A percentile compares a stretch with the other conserved stretches of the same genome.
Evolutionary conservation across 2,797 vertebrate genomes (phyloP).

Genomic region (Fundulus diaphanus): DNA sequence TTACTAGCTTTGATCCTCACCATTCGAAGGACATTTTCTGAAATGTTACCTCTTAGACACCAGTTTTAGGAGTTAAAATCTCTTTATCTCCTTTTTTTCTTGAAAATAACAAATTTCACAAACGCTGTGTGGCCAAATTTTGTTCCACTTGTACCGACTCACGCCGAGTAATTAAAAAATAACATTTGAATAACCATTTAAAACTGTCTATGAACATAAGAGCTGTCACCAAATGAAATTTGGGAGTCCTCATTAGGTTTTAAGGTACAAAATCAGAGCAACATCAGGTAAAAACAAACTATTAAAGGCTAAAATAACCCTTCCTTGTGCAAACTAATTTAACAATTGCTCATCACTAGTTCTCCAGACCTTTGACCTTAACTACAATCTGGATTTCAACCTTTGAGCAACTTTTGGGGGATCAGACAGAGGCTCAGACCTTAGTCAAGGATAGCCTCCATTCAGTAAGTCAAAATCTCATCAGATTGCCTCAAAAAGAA

Average conservation of each 20-base stretch:
- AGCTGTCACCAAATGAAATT: background rate
- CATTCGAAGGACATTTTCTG: background rate
- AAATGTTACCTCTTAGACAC: background rate
- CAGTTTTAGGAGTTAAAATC: too few species aligned
- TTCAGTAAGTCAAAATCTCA: conserved; percentile 79
- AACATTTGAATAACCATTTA: too few species aligned
- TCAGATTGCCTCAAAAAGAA: conserved; percentile 65
- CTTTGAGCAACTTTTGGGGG: background rate
- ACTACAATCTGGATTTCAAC: too few species aligned
- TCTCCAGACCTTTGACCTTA: too few species aligned
- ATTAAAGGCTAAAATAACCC: background rate
- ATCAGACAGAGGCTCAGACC: conserved; percentile 66
- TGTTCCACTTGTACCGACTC: background rate
- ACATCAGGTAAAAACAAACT: background rate
- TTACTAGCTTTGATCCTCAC: background rate
- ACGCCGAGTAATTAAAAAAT: too few species aligned
- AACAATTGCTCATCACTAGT: background rate
- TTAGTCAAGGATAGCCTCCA: conserved; percentile 70
- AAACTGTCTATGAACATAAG: too few species aligned
- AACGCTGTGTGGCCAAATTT: background rate
- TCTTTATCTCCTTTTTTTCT: too few species aligned
- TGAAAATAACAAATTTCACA: too few species aligned
- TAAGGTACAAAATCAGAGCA: background rate
- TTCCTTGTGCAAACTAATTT: background rate
- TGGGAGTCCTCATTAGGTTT: background rate